These are phyloP conservation scores for Drosophila pachea DNA, from an alignment of 1,140 invertebrate species.

Conservation along the genomic window DNA sequence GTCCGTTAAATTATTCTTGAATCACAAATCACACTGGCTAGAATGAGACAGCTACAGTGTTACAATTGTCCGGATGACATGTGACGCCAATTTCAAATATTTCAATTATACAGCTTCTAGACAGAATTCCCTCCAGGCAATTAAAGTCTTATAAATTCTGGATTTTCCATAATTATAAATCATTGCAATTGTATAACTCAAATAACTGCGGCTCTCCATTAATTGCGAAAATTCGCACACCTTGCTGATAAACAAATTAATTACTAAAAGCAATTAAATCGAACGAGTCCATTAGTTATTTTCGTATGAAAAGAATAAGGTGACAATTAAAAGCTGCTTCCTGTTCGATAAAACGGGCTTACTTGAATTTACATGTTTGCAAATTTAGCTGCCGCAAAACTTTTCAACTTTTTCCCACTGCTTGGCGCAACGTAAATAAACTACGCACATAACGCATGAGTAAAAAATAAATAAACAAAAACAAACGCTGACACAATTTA, in stretches of 20 bases:
- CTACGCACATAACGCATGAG: not conserved
- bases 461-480: not conserved
- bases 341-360: not conserved
- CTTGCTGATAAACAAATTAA: not conserved
- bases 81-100: not conserved
- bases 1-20: not conserved
- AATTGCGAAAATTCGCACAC: too few relatives aligned
- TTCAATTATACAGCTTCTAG: constrained; percentile 1
- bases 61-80: not conserved
- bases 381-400: not conserved
- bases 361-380: not conserved
- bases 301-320: not conserved
- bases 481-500: not conserved
- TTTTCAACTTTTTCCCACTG: too few relatives aligned
- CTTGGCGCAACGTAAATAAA: not conserved
- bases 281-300: not conserved
- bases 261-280: constrained; percentile 4
- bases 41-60: not conserved
- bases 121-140: not conserved
- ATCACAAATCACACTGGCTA: not conserved
- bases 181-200: too few relatives aligned
- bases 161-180: too few relatives aligned
- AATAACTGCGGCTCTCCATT: too few relatives aligned
- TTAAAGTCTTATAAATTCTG: too few relatives aligned
- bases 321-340: not conserved